Base-by-base conservation (phyloP, 2,797 vertebrate species). In the Pangasius mekongensis region DNA sequence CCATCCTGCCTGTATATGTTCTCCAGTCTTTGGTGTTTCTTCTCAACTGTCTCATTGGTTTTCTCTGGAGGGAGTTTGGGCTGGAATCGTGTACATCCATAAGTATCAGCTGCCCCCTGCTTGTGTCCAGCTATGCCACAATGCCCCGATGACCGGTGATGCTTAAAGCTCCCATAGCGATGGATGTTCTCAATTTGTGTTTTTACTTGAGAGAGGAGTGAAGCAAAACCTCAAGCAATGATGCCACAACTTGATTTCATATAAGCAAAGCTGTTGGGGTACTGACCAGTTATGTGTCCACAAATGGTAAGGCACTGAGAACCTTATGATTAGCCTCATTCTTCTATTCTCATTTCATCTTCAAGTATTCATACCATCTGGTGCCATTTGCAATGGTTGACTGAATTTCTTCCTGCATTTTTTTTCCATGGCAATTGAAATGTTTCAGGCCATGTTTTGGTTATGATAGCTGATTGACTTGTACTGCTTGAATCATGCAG, bases 181-280 rank as follows among this genome's bases (percentile, higher is more conserved):
- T 73, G 24, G 9, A 73, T 22, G 33, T 71, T 71, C 5, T 39
- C 16, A 36, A 71, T 39, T 20, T 36, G 0, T 71, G 36, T 18
- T 39, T 71, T 71, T 8, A 22, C 2, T 8, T 71, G 14, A 71
- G 6, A 71, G 18, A 69, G 67, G 4, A 69, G 2, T 36, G 67
- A 69, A 69, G 33, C 18, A 36, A 69, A 69, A 1, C 33, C 4
- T 33, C 67, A 1, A 18, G 13, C 30, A 69, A 69, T 36, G 18
- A 71, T 36, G 16, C 18, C 73, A 82, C 80, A 18, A 9, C 43
- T 47, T 66, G 84, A 27, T 33, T 11, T 58, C 11, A 83, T 77
- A 86, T 88, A 64, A 7, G 89, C 86, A 86, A 88, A 91, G 80
- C 77, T 88, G 0, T 85, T 52, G 1, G 83, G 89, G 20, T 85